Evolutionary conservation across 2,797 vertebrate species (phyloP), one percentile per base, ranked within the genome.

Genomic region (Falco rusticolus): DNA sequence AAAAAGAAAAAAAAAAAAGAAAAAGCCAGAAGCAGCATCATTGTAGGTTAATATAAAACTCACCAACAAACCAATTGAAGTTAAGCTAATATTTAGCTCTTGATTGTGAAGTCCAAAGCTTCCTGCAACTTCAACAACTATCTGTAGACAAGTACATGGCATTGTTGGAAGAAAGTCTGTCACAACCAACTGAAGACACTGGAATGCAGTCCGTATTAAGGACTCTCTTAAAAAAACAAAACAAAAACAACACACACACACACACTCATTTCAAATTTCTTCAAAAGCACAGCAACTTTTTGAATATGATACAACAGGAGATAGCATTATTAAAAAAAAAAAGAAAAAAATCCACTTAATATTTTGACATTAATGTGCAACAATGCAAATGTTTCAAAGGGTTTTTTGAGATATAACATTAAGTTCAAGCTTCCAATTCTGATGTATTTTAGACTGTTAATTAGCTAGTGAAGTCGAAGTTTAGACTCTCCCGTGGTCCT

Each of bases 141-240:
- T 99, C 97, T 99, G 99, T 77, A 99, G 99, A 98, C 99, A 99
- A 80, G 98, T 99, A 97, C 99, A 99, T 96, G 99, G 99, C 99
- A 99, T 99, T 65, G 99, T 99, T 97, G 99, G 99, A 72, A 99
- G 98, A 98, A 99, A 99, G 98, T 99, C 99, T 14, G 99, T 99
- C 97, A 99, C 99, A 97, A 99, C 99, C 98, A 99, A 98, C 97
- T 99, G 99, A 98, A 99, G 99, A 99, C 99, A 99, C 98, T 99
- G 99, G 98, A 99, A 99, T 93, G 99, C 99, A 97, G 99, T 99
- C 98, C 99, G 98, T 97, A 99, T 99, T 98, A 99, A 98, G 51
- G 99, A 99, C 97, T 99, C 99, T 65, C 99, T 97, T 95, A 78
- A 96, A 91, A 97, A 92, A 94, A 91, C 33, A 91, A 84, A 87